These are phyloP conservation scores for Brachynemurus nebulosus DNA, from an alignment of 2,888 invertebrate species.

Conservation along the genomic window DNA sequence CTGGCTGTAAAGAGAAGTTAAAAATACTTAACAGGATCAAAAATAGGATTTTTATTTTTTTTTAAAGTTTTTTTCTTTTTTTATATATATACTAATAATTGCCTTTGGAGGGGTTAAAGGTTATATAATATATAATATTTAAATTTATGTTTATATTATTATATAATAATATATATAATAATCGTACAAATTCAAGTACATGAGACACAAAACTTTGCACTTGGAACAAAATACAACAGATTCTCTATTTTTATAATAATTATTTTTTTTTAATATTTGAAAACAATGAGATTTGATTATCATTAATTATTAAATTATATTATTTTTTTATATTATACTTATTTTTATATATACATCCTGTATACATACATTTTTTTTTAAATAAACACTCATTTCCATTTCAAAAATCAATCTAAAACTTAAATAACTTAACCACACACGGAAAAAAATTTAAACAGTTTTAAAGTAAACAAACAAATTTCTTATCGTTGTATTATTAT, in stretches of 20 bases:
- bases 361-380: neutral
- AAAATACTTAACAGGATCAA: neutral
- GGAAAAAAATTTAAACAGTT: no score
- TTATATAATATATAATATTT: neutral
- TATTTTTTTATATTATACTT: neutral
- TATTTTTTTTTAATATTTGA: neutral
- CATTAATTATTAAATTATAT: neutral
- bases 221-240: neutral
- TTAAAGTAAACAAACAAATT: no score
- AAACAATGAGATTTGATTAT: neutral
- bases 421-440: no score
- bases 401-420: no score
- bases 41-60: neutral
- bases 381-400: no score
- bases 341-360: constrained; percentile 2
- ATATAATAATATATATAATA: constrained; percentile 8
- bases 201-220: constrained; percentile 2
- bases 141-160: constrained; percentile 1
- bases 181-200: constrained; percentile 9
- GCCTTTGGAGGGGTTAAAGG: no score
- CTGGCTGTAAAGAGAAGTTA: constrained; percentile 11
- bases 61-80: neutral
- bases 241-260: neutral
- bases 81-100: no score
- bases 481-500: no score